Evolutionary conservation across 1,140 invertebrate species (phyloP).

Genomic region (Belonocnema kinseyi): DNA sequence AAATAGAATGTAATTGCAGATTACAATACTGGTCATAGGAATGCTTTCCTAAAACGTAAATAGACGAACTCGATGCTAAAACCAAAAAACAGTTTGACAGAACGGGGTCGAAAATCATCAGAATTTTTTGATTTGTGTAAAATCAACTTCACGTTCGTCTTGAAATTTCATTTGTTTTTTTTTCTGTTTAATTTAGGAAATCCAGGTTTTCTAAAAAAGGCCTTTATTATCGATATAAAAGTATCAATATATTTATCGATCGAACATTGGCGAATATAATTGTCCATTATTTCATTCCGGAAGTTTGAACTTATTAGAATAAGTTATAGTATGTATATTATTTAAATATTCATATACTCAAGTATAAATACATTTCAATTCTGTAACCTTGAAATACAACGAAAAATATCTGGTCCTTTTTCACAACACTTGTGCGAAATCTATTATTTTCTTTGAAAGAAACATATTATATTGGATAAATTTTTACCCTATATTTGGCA

Average conservation of each 20-base stretch:
- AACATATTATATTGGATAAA: not conserved
- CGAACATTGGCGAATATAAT: conserved; percentile 8
- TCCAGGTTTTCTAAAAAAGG: not conserved
- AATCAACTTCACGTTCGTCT: not conserved
- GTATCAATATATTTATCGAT: conserved; percentile 27
- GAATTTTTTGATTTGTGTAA: not conserved
- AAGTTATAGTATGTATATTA: not conserved
- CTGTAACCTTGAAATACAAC: not conserved
- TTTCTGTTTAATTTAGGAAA: not conserved
- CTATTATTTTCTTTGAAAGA: not conserved
- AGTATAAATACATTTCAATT: not conserved
- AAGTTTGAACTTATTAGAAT: not conserved
- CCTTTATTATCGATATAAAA: conserved; percentile 28
- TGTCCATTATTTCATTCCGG: conserved; percentile 13
- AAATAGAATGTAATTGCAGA: conserved; percentile 42
- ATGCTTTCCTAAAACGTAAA: conserved; percentile 49
- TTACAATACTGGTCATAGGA: conserved; percentile 40
- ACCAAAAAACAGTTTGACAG: conserved; percentile 52
- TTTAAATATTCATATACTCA: not conserved
- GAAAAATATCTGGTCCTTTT: not conserved
- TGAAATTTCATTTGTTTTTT: conserved; percentile 1
- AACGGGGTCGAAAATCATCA: conserved; percentile 54
- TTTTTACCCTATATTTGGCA: not conserved
- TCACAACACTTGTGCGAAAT: not conserved
- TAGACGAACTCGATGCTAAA: conserved; percentile 51